Evolutionary conservation across 2,888 invertebrate genomes (phyloP).

Genomic region (Oxycera nigricornis): DNA sequence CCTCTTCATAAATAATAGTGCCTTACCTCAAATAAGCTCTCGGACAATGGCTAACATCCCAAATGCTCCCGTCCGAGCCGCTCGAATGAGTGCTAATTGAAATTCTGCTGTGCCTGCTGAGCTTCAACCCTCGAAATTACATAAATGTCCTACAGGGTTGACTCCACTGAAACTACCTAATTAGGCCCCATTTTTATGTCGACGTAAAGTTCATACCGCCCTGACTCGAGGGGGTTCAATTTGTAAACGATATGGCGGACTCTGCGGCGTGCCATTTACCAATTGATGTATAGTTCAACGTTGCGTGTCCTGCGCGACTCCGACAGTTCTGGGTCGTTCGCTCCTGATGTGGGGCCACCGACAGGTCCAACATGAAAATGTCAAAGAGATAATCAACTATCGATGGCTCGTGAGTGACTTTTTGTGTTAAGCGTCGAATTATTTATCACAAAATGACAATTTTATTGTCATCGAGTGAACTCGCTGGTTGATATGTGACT

Average conservation of each 20-base stretch:
- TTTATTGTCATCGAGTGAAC: constrained; percentile 42
- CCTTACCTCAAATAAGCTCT: constrained; percentile 12
- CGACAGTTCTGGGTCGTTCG: not conserved
- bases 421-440: constrained; percentile 46
- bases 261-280: constrained; percentile 44
- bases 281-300: constrained; percentile 20
- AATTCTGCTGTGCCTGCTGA: constrained; percentile 41
- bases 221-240: not conserved
- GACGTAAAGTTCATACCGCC: constrained; percentile 41
- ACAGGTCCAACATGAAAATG: constrained; percentile 42
- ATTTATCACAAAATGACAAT: constrained; percentile 44
- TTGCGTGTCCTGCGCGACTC: constrained; percentile 40
- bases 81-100: constrained; percentile 46
- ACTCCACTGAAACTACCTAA: constrained; percentile 26
- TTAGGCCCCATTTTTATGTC: constrained; percentile 43
- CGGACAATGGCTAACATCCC: not conserved
- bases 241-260: not conserved
- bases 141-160: not conserved
- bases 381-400: constrained; percentile 46
- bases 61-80: constrained; percentile 15
- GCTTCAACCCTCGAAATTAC: constrained; percentile 5
- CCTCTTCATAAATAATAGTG: no score
- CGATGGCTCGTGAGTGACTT: constrained; percentile 43
- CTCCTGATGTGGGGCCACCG: constrained; percentile 14
- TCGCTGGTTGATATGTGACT: constrained; percentile 41